These are phyloP conservation scores for Pedetes capensis DNA, from an alignment of 2,113 vertebrate species.

Conservation along the genomic window DNA sequence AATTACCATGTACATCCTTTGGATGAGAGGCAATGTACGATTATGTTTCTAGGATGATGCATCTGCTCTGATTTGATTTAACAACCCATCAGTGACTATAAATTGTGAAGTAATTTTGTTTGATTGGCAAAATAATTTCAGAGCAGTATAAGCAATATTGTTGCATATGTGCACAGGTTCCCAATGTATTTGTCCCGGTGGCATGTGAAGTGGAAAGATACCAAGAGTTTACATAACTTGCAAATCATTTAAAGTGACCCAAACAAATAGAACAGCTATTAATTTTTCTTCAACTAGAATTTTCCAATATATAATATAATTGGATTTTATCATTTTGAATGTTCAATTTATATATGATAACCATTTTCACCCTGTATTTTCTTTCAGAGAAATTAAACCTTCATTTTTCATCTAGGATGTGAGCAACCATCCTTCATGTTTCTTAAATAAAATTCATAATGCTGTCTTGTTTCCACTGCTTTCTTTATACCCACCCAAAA, in stretches of 20 bases:
- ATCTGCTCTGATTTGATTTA: slow-evolving; percentile 70
- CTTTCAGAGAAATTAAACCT: background rate
- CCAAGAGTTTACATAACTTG: background rate
- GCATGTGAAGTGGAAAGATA: background rate
- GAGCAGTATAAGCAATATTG: slow-evolving; percentile 52
- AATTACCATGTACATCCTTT: slow-evolving; percentile 50
- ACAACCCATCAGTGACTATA: slow-evolving; percentile 60
- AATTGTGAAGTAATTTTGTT: slow-evolving; percentile 67
- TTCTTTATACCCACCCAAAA: background rate
- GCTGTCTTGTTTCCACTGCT: background rate
- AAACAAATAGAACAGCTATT: background rate
- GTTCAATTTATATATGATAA: background rate
- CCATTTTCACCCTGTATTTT: background rate
- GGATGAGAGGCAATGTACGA: slow-evolving; percentile 34
- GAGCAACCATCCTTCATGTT: background rate
- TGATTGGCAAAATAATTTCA: slow-evolving; percentile 74
- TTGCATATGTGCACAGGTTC: slow-evolving; percentile 17
- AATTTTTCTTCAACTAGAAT: background rate
- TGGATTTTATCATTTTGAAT: background rate
- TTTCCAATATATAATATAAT: background rate
- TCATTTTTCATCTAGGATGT: background rate
- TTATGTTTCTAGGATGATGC: slow-evolving; percentile 51
- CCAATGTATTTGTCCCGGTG: background rate
- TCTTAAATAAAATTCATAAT: background rate
- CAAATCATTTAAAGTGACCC: background rate